Evolutionary conservation across 2,113 vertebrate genomes (phyloP), one percentile per base, ranked within the genome.

Genomic region (Fregetta grallaria): DNA sequence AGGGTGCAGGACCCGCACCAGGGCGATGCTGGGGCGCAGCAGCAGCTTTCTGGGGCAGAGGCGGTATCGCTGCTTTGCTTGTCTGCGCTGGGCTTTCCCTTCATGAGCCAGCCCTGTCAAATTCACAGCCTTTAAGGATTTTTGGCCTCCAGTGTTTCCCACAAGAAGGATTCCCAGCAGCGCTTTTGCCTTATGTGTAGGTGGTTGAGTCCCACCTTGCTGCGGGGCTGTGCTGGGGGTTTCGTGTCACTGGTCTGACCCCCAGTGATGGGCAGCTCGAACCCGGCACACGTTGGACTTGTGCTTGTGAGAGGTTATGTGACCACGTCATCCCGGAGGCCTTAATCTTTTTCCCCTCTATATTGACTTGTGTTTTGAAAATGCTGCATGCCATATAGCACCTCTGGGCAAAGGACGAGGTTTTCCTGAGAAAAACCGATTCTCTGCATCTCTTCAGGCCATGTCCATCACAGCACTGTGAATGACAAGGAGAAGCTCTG

Each of bases 401-500:
- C 20, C 32, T 21, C 49, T 49, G 78, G 53, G 21, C 42, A 42
- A 47, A 26, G 53, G 29, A 38, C 2, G 6, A 38, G 58, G 29
- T 27, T 10, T 66, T 38, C 19, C 52, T 52, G 58, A 34, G 82
- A 30, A 71, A 25, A 4, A 1, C 42, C 1, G 1, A 2, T 6
- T 23, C 18, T 52, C 52, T 56, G 25, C 34, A 9, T n/a, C 26
- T 36, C 42, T 9, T 20, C 30, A 19, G 59, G 53, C 56, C 70
- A 3, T 0, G 0, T 73, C 85, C 42, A 6, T 56, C 53, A 4
- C 38, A 6, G 76, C 1, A 0, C 62, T 5, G 1, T 7, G 44
- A 71, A 25, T 6, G 75, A 27, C 0, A 52, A 36, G 67, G 74
- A 80, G 70, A 76, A 88, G 75, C 61, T 87, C 30, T 15, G 62